Evolutionary conservation across 35 echinoderm and acorn worm species (phyloP).

Genomic region (Ptychodera flava): DNA sequence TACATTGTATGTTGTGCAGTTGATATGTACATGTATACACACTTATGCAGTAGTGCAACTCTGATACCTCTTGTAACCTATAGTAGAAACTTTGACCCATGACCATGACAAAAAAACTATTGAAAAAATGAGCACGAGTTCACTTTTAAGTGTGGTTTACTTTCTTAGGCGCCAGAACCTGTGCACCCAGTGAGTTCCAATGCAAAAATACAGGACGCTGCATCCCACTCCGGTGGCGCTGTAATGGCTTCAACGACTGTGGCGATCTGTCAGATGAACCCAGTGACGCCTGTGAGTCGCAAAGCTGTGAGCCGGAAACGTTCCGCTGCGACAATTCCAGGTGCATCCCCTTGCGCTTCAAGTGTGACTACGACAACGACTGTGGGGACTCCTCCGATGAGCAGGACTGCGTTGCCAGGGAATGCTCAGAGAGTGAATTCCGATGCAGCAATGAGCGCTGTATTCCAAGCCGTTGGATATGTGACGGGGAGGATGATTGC

Average conservation of each 20-base stretch:
- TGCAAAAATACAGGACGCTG: slow-evolving; percentile 22
- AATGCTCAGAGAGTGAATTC: neutral
- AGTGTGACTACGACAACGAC: slow-evolving; percentile 6
- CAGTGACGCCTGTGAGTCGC: slow-evolving; percentile 42
- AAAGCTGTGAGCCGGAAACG: slow-evolving; percentile 55
- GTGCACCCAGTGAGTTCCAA: slow-evolving; percentile 50
- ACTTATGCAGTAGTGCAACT: too few species aligned
- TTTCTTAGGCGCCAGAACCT: slow-evolving; percentile 9
- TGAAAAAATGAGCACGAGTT: too few species aligned
- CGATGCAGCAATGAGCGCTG: neutral
- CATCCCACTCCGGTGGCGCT: neutral
- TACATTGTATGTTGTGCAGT: too few species aligned
- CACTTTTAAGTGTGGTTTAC: too few species aligned
- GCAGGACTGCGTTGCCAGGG: neutral
- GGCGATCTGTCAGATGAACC: slow-evolving; percentile 48
- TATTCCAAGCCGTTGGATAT: neutral
- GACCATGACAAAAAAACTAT: too few species aligned
- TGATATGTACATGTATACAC: too few species aligned
- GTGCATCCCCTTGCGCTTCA: neutral
- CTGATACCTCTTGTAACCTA: too few species aligned
- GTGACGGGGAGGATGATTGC: slow-evolving; percentile 22
- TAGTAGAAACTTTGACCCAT: too few species aligned
- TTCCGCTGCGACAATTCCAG: slow-evolving; percentile 52
- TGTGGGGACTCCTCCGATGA: neutral
- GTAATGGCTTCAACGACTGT: slow-evolving; percentile 24